Evolutionary conservation across 2,113 vertebrate genomes (phyloP).

Genomic region (Oriolus oriolus): DNA sequence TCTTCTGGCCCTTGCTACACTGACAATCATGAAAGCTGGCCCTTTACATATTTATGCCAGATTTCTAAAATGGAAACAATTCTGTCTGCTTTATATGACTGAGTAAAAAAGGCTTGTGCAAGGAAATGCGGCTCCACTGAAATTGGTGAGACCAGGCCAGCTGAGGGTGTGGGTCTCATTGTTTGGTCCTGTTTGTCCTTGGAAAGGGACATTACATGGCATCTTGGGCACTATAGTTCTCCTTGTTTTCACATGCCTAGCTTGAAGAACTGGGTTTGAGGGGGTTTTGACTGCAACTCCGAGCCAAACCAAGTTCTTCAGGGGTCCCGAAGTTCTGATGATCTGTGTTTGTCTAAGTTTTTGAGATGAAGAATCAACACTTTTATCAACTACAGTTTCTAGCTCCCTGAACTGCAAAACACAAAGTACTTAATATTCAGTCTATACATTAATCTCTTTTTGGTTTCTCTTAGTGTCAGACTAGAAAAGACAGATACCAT

Average conservation of each 20-base stretch:
- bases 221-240: neutral
- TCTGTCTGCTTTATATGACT: neutral
- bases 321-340: neutral
- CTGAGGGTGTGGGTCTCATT: neutral
- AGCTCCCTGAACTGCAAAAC: neutral
- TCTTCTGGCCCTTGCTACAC: neutral
- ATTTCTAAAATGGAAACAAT: neutral
- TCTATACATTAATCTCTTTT: neutral
- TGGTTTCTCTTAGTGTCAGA: constrained; percentile 49
- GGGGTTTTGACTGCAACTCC: neutral
- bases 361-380: neutral
- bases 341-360: neutral
- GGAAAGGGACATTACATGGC: neutral
- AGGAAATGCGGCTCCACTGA: neutral
- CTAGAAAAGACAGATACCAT: constrained; percentile 83
- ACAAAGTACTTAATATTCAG: neutral
- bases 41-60: neutral
- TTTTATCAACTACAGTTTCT: neutral
- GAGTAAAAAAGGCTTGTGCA: neutral
- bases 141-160: neutral
- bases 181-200: neutral
- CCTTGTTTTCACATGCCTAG: neutral
- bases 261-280: neutral
- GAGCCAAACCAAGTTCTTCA: neutral
- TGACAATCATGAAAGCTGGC: neutral